phyloP scores from a whole-genome alignment of 2,888 invertebrate genomes.

The Euphydryas editha region DNA sequence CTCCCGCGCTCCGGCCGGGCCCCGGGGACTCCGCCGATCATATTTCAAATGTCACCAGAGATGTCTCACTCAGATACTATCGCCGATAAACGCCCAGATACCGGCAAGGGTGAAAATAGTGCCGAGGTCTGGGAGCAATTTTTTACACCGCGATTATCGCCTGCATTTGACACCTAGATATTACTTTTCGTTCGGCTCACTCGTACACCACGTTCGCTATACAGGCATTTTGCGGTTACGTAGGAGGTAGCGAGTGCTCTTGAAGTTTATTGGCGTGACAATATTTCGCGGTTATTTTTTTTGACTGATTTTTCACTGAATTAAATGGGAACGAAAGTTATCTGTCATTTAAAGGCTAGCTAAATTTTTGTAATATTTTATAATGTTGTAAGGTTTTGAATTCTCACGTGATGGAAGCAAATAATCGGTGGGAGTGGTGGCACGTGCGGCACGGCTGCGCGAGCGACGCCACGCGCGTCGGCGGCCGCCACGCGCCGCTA shows the following conservation, averaged over 20 bases:
- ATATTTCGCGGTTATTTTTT: conserved; percentile 52
- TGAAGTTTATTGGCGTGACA: conserved; percentile 71
- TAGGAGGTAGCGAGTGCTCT: conserved; percentile 59
- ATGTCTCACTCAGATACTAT: conserved; percentile 84
- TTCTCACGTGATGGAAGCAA: conserved; percentile 67
- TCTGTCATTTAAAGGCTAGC: background rate
- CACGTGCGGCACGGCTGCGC: conserved; percentile 51
- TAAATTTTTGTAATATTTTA: background rate
- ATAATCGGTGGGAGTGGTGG: conserved; percentile 79
- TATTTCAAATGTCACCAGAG: conserved; percentile 83
- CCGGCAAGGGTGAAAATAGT: conserved; percentile 79
- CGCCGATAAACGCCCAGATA: conserved; percentile 80
- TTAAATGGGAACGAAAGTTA: background rate
- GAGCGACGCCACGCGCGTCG: conserved; percentile 47
- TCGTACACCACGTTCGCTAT: conserved; percentile 42
- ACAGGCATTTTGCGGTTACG: conserved; percentile 65
- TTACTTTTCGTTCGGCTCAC: conserved; percentile 71
- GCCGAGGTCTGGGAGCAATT: conserved; percentile 66
- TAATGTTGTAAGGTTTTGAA: background rate
- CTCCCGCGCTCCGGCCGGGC: conserved; percentile 57
- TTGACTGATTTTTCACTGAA: conserved; percentile 10
- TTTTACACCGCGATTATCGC: conserved; percentile 81
- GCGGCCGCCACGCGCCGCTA: conserved; percentile 51
- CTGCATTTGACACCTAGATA: conserved; percentile 83
- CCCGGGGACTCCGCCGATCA: conserved; percentile 80